A percentile compares a stretch with the other conserved stretches of the same genome.
phyloP scores from a whole-genome alignment of 2,113 vertebrate genomes.

The Heterotilapia buettikoferi region DNA sequence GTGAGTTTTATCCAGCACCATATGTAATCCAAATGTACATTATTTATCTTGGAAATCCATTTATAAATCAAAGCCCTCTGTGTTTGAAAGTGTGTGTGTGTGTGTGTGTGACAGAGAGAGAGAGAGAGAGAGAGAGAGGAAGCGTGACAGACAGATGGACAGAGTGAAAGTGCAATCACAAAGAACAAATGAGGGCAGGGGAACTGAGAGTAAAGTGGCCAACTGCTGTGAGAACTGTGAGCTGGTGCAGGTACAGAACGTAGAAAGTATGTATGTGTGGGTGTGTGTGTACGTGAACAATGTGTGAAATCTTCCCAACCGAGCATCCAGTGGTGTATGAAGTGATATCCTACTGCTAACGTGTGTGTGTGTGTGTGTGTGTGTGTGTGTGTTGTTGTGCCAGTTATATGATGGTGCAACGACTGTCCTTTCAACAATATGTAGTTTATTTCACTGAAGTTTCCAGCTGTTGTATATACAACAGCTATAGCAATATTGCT shows the following conservation, averaged over 20 bases:
- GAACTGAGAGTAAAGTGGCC: neutral
- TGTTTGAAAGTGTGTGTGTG: neutral
- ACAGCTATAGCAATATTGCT: too few relatives aligned
- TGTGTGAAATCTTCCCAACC: neutral
- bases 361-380: neutral
- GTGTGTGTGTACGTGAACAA: neutral
- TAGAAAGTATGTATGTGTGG: neutral
- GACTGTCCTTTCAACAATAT: neutral
- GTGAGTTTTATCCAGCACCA: neutral
- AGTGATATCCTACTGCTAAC: neutral
- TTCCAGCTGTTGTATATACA: neutral
- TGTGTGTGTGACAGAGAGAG: neutral
- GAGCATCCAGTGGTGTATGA: neutral
- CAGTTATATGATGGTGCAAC: neutral
- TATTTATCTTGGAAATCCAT: constrained; percentile 15
- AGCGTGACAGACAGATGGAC: neutral
- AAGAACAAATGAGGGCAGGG: neutral
- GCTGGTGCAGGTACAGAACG: neutral
- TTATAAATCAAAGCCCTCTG: neutral
- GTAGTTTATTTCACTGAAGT: neutral
- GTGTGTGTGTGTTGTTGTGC: neutral
- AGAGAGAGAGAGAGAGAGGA: neutral
- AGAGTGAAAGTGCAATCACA: neutral
- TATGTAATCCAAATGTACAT: neutral
- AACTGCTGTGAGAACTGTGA: neutral